Percentiles rank a stretch among this genome's conserved stretches.
These are phyloP conservation scores for Cyanoderma ruficeps DNA, from an alignment of 2,113 vertebrate species.

Conservation along the genomic window DNA sequence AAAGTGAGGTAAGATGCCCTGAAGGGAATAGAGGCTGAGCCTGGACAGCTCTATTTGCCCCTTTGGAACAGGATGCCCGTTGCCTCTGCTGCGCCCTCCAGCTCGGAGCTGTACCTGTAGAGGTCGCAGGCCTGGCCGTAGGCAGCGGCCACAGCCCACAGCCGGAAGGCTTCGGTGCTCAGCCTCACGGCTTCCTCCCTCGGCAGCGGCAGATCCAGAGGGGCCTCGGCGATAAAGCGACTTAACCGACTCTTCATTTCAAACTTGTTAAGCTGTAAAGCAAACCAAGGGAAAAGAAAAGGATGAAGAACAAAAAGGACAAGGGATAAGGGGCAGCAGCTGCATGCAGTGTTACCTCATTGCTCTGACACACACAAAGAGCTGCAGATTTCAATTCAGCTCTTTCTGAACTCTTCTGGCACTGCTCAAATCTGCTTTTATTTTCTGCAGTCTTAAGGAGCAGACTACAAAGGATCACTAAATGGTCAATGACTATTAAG, in stretches of 20 bases:
- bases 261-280: constrained; percentile 67
- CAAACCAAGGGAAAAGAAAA: neutral
- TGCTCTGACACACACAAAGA: neutral
- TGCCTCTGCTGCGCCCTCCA: neutral
- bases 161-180: constrained; percentile 83
- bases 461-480: neutral
- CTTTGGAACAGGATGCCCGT: neutral
- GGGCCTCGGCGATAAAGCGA: constrained; percentile 84
- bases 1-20: neutral
- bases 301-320: neutral
- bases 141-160: constrained; percentile 87
- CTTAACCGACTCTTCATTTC: constrained; percentile 82
- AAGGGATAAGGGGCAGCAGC: neutral
- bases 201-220: constrained; percentile 81
- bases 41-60: neutral
- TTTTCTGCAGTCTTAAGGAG: neutral
- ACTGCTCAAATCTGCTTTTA: neutral
- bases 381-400: neutral
- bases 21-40: neutral
- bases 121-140: constrained; percentile 89
- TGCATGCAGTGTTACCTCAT: neutral
- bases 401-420: neutral
- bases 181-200: constrained; percentile 79
- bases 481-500: neutral
- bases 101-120: constrained; percentile 79